A percentile compares a stretch with the other conserved stretches of the same genome.
phyloP scores from a whole-genome alignment of 2,797 vertebrate genomes.

The Gadopsis marmoratus region DNA sequence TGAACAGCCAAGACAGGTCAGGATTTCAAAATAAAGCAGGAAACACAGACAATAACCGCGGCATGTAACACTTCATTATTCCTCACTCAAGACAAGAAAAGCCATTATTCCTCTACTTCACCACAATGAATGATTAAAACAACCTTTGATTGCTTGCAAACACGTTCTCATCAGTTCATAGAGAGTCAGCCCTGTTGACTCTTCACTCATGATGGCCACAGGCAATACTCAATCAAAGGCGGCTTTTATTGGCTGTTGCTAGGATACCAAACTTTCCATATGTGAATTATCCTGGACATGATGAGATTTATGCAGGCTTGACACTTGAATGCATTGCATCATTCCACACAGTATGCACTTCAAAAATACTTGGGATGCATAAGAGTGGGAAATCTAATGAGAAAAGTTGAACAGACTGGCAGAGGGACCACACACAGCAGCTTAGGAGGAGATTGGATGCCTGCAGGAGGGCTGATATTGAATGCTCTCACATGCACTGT shows the following conservation, averaged over 20 bases:
- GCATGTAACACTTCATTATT: no score
- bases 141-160: conserved; percentile 67
- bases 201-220: conserved; percentile 47
- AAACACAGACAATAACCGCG: no score
- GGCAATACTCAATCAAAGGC: conserved; percentile 54
- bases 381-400: conserved; percentile 71
- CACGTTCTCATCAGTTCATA: conserved; percentile 58
- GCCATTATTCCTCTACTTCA: conserved; percentile 56
- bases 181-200: conserved; percentile 50
- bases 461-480: conserved; percentile 75
- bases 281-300: conserved; percentile 66
- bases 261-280: conserved; percentile 76
- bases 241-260: conserved; percentile 74
- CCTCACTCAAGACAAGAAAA: conserved; percentile 42
- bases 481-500: conserved; percentile 62
- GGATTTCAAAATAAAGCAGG: no score
- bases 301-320: conserved; percentile 73
- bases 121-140: conserved; percentile 47
- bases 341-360: conserved; percentile 71
- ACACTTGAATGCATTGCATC: conserved; percentile 72
- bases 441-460: conserved; percentile 70
- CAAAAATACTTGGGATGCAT: conserved; percentile 78
- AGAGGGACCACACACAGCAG: conserved; percentile 56
- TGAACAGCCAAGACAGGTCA: no score
- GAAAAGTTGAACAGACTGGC: conserved; percentile 65